Evolutionary conservation across 2,888 invertebrate species (phyloP).

Genomic region (Pammene fasciana): DNA sequence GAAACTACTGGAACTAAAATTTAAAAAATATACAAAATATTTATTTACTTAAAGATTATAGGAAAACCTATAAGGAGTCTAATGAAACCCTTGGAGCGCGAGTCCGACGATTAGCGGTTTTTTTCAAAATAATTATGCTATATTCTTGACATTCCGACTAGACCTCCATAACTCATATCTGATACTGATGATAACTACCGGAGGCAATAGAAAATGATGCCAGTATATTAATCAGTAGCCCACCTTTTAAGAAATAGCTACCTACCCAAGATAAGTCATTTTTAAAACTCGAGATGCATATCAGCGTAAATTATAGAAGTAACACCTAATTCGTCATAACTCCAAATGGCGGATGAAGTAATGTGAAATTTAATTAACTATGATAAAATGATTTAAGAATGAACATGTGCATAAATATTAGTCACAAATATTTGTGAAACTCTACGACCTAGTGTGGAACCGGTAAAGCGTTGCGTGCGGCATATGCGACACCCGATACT

Average conservation of each 20-base stretch:
- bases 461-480: slow-evolving; percentile 39
- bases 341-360: slow-evolving; percentile 20
- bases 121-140: no score
- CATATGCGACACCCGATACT: slow-evolving; percentile 38
- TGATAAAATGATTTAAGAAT: slow-evolving; percentile 20
- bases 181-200: not conserved
- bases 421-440: slow-evolving; percentile 40
- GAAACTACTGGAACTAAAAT: no score
- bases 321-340: slow-evolving; percentile 30
- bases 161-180: no score
- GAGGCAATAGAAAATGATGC: not conserved
- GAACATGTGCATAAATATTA: slow-evolving; percentile 21
- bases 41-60: no score
- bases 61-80: no score
- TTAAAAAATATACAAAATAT: no score
- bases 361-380: slow-evolving; percentile 18
- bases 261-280: not conserved
- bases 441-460: slow-evolving; percentile 38
- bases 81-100: no score
- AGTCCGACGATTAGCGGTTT: no score
- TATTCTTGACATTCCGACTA: no score
- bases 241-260: not conserved
- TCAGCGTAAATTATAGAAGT: slow-evolving; percentile 14
- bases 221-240: not conserved
- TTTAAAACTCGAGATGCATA: slow-evolving; percentile 3